Percentiles rank a stretch among this genome's conserved stretches.
phyloP scores from a whole-genome alignment of 2,888 invertebrate species.

The Leptodirus hochenwartii region DNA sequence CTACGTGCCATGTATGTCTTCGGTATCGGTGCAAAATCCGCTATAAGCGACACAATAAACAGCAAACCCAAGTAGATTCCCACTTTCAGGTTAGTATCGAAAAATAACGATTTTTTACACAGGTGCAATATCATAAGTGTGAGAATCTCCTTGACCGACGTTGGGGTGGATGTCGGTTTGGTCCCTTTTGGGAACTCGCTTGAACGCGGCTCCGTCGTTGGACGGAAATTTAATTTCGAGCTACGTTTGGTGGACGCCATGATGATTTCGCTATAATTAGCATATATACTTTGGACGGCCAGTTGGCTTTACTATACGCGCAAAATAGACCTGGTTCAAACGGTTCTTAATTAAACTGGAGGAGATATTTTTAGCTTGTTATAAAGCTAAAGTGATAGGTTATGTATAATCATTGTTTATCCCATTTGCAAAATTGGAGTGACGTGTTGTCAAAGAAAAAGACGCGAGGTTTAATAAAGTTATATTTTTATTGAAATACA shows the following conservation, averaged over 20 bases:
- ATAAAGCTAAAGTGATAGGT: too few species aligned
- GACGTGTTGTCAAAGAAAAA: too few species aligned
- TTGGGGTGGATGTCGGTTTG: constrained; percentile 68
- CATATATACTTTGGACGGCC: neutral
- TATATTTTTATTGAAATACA: too few species aligned
- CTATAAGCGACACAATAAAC: constrained; percentile 67
- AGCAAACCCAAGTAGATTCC: constrained; percentile 67
- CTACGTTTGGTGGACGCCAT: too few species aligned
- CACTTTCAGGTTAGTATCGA: constrained; percentile 71
- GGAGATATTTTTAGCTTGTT: too few species aligned
- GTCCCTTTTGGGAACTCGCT: constrained; percentile 40
- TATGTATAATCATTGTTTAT: too few species aligned
- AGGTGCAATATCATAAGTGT: constrained; percentile 67
- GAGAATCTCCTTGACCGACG: constrained; percentile 63
- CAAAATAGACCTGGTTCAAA: neutral
- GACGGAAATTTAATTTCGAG: constrained; percentile 41
- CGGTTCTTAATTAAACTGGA: too few species aligned
- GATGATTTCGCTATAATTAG: constrained; percentile 9
- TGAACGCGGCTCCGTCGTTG: constrained; percentile 23
- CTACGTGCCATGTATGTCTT: constrained; percentile 81
- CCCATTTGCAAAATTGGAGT: too few species aligned
- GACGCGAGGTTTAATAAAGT: too few species aligned
- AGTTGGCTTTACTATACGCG: too few species aligned
- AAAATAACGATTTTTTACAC: constrained; percentile 75
- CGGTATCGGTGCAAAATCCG: constrained; percentile 68